Conservation (phyloP, 1,140 invertebrate species). For the Venustaconcha ellipsiformis region DNA sequence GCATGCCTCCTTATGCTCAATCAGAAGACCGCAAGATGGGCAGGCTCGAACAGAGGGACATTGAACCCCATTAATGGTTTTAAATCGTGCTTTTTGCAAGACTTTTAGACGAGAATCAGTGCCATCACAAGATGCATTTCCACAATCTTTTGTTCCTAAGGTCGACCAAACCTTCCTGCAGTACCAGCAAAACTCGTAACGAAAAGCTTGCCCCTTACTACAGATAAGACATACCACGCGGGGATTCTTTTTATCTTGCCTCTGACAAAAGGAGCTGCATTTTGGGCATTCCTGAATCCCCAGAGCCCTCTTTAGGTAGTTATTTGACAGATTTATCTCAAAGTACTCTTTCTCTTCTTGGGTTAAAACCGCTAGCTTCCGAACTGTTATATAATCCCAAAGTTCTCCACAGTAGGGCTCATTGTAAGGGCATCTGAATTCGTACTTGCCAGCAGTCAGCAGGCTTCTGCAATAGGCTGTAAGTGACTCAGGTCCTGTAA, state of each 20-base stretch:
- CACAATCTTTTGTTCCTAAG: slow-evolving; percentile 11
- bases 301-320: slow-evolving; percentile 20
- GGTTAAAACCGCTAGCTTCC: slow-evolving; percentile 21
- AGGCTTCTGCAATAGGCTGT: slow-evolving; percentile 28
- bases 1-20: slow-evolving; percentile 27
- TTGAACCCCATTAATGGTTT: slow-evolving; percentile 15
- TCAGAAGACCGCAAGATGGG: slow-evolving; percentile 28
- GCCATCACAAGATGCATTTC: slow-evolving; percentile 19
- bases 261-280: slow-evolving; percentile 22
- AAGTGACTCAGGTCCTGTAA: slow-evolving; percentile 32
- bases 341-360: slow-evolving; percentile 26
- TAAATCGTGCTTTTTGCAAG: slow-evolving; percentile 10
- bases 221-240: slow-evolving; percentile 27
- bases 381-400: slow-evolving; percentile 27
- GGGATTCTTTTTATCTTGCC: slow-evolving; percentile 5
- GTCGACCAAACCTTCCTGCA: slow-evolving; percentile 24
- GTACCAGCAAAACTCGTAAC: slow-evolving; percentile 37
- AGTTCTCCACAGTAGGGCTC: slow-evolving; percentile 12
- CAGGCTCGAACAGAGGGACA: slow-evolving; percentile 29
- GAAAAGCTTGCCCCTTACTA: slow-evolving; percentile 1
- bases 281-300: slow-evolving; percentile 36
- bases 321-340: slow-evolving; percentile 27
- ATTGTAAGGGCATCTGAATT: slow-evolving; percentile 24
- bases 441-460: slow-evolving; percentile 12
- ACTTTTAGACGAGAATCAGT: slow-evolving; percentile 27